Conservation (phyloP, 2,797 vertebrate genomes). For the Crenichthys baileyi region DNA sequence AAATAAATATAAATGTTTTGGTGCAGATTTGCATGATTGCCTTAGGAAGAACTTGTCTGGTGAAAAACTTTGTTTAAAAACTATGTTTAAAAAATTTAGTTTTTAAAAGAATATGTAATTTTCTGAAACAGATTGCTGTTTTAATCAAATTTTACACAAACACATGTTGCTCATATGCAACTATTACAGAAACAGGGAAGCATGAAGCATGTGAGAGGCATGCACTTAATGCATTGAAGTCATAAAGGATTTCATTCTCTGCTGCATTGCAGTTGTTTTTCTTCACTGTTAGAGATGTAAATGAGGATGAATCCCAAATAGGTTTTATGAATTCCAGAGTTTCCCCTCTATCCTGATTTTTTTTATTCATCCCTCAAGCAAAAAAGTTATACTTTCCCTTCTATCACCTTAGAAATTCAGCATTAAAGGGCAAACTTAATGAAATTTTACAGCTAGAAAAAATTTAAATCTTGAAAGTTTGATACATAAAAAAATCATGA, state of each 20-base stretch:
- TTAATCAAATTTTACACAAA: background rate
- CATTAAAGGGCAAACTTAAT: conserved; percentile 4
- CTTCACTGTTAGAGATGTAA: conserved; percentile 20
- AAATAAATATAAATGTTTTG: background rate
- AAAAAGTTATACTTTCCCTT: background rate
- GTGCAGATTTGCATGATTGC: background rate
- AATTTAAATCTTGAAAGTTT: background rate
- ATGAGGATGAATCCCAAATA: conserved; percentile 30
- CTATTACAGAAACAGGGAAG: background rate
- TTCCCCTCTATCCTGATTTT: conserved; percentile 26
- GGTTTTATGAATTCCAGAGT: conserved; percentile 7
- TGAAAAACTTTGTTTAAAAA: background rate
- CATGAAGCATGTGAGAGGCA: background rate
- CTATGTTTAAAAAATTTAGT: background rate
- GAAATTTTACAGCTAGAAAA: background rate
- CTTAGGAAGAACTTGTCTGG: background rate
- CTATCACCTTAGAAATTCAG: background rate
- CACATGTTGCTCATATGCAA: background rate
- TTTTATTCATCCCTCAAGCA: conserved; percentile 33
- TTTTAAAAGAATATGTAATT: background rate
- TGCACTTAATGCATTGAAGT: background rate
- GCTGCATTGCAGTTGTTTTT: conserved; percentile 27
- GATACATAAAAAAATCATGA: background rate
- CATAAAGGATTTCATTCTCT: conserved; percentile 11
- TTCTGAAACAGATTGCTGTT: background rate